Base-by-base conservation (phyloP, 92 coral and sea anemone genomes). In the Zoanthus gigantus region DNA sequence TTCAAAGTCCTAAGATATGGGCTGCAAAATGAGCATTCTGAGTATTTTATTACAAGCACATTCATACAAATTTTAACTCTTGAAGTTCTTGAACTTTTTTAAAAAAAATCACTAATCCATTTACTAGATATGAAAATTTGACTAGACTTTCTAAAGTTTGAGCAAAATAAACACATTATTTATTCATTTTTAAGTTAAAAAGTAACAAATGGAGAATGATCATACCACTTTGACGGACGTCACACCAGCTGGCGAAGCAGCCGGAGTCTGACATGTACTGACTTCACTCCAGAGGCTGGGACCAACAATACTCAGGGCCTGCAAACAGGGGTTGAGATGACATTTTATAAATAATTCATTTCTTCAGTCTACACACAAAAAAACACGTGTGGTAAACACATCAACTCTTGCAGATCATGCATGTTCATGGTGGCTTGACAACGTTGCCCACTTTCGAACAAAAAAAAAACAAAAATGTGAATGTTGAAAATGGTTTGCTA, bases 251-350 rank as follows among this genome's bases (percentile, higher is more conserved):
- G 99, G 99, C 10, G 99, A 96, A 32, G 99, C 99, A 6, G 99
- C 96, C 17, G 99, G 95, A 28, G 98, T 97, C 74, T 95, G 95
- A 83, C 99, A 97, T 54, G 99, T 93, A 67, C 94, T 92, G 5
- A 95, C 96, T 61, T 80, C 90, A 87, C 99, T 97, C 98, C 98
- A 97, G 73, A 75, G 86, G 86, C 99, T 94, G 83, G 90, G 53
- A 16, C 99, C 99, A 46, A 83, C 99, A 8, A 90, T 90, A 76
- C 99, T 97, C 37, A 92, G 93, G 83, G 99, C 99, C 99, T 96
- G 88, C 56, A 71, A 54, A 57, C 30, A 91, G 54, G 23, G n/a
- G 23, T 61, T 28, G n/a, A 30, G 18, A 31, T 30, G 15, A 7
- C 0, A 47, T 37, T 11, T 14, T 9, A 77, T 47, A 1, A 77